These are phyloP conservation scores for Streblospio benedicti DNA, from an alignment of 1,140 invertebrate genomes.

Conservation along the genomic window DNA sequence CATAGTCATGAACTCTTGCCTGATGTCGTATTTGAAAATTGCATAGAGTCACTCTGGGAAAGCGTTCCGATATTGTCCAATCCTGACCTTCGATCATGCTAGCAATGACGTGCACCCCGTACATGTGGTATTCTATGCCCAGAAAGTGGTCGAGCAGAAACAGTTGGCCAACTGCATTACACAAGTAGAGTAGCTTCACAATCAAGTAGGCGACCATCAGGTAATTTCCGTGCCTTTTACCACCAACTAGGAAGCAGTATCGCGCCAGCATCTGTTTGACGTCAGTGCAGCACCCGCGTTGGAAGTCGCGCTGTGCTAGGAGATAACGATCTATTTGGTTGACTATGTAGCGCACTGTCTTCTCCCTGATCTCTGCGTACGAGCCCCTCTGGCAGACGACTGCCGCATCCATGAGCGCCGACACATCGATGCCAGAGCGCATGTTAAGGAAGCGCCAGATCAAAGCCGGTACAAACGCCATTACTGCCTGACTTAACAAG, in stretches of 20 bases:
- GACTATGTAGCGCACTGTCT: slow-evolving; percentile 44
- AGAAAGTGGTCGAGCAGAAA: slow-evolving; percentile 52
- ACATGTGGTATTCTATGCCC: slow-evolving; percentile 48
- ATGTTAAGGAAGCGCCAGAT: slow-evolving; percentile 51
- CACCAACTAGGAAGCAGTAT: slow-evolving; percentile 40
- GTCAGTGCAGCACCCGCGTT: slow-evolving; percentile 36
- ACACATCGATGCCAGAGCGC: slow-evolving; percentile 48
- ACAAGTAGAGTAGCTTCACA: slow-evolving; percentile 50
- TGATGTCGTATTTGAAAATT: slow-evolving; percentile 52
- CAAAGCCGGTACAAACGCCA: slow-evolving; percentile 53
- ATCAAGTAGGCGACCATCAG: slow-evolving; percentile 49
- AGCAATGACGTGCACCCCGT: slow-evolving; percentile 50
- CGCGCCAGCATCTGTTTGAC: slow-evolving; percentile 38
- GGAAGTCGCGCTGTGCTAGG: slow-evolving; percentile 40
- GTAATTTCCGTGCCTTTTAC: slow-evolving; percentile 50
- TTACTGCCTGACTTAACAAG: slow-evolving; percentile 50
- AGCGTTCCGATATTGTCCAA: slow-evolving; percentile 46
- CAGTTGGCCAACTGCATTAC: slow-evolving; percentile 51
- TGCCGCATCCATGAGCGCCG: slow-evolving; percentile 35
- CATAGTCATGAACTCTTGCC: slow-evolving; percentile 48
- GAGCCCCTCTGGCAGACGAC: slow-evolving; percentile 22
- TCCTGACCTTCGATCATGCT: slow-evolving; percentile 47
- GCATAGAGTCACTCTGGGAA: slow-evolving; percentile 52
- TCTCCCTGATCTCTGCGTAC: slow-evolving; percentile 33
- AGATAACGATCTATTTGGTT: slow-evolving; percentile 44